phyloP scores from a whole-genome alignment of 2,113 vertebrate species.

The Myanophis thanlyinensis region DNA sequence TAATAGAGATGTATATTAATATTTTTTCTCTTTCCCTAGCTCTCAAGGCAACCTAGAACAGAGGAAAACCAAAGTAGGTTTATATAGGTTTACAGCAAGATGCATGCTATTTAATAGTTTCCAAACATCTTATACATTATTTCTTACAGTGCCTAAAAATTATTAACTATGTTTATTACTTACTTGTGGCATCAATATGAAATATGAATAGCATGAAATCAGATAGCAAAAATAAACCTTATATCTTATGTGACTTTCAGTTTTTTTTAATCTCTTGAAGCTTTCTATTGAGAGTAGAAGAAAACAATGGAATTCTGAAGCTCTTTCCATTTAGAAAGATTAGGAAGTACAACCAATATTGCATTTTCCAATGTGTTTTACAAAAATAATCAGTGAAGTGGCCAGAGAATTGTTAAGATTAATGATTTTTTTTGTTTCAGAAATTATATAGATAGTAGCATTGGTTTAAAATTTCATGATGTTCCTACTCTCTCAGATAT shows the following conservation, averaged over 20 bases:
- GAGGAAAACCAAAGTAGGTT: slow-evolving; percentile 67
- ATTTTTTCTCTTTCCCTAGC: slow-evolving; percentile 55
- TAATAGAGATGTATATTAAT: slow-evolving; percentile 52
- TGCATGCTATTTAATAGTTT: slow-evolving; percentile 36
- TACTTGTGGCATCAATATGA: not conserved
- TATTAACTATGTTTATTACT: not conserved
- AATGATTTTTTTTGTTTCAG: not conserved
- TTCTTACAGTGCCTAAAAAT: not conserved
- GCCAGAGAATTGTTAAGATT: not conserved
- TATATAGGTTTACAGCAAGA: slow-evolving; percentile 39
- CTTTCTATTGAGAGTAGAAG: not conserved
- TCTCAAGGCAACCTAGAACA: slow-evolving; percentile 55
- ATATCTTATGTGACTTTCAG: not conserved
- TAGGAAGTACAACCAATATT: not conserved
- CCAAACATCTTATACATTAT: slow-evolving; percentile 6
- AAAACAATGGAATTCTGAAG: not conserved
- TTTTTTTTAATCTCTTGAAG: not conserved
- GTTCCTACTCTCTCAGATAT: not conserved
- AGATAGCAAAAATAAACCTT: not conserved
- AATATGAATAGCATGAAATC: not conserved
- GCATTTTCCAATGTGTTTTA: not conserved
- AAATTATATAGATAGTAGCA: not conserved
- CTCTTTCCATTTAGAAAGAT: not conserved
- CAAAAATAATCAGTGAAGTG: not conserved
- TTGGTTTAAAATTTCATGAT: not conserved